A percentile compares a stretch with the other conserved stretches of the same genome.
phyloP scores from a whole-genome alignment of 2,113 vertebrate genomes.

The Sinocyclocheilus rhinocerous region DNA sequence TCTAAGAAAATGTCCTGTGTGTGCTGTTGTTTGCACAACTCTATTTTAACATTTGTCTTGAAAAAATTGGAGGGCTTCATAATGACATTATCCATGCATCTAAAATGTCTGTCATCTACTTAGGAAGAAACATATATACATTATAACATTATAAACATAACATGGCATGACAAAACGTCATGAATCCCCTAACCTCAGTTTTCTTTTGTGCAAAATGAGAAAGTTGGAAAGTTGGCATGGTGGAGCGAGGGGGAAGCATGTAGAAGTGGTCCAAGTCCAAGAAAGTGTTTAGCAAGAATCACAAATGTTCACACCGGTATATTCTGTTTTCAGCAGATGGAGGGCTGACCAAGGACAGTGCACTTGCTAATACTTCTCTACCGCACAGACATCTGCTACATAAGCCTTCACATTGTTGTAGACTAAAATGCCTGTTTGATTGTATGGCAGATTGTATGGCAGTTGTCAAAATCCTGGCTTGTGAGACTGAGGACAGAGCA shows the following conservation, averaged over 20 bases:
- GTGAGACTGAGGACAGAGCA: neutral
- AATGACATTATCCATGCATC: too few relatives aligned
- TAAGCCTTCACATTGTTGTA: neutral
- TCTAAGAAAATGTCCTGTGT: too few relatives aligned
- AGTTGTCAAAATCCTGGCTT: neutral
- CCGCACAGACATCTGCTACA: neutral
- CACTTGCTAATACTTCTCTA: neutral
- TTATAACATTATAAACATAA: too few relatives aligned
- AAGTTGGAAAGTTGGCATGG: neutral
- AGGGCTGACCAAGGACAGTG: neutral
- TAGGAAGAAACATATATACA: neutral
- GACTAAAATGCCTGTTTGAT: neutral
- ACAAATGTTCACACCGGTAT: neutral
- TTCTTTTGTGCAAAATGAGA: neutral
- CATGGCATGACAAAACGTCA: neutral
- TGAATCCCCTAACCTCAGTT: neutral
- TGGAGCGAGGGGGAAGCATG: too few relatives aligned
- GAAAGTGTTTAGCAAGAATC: neutral
- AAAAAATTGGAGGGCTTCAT: too few relatives aligned
- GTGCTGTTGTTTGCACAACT: too few relatives aligned
- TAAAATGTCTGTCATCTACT: neutral
- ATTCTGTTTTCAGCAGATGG: neutral
- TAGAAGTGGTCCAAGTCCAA: neutral
- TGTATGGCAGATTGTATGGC: neutral
- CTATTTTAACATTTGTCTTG: too few relatives aligned